Percentiles rank a stretch among this genome's conserved stretches.
phyloP scores from a whole-genome alignment of 2,797 vertebrate species.

The Rhincodon typus region DNA sequence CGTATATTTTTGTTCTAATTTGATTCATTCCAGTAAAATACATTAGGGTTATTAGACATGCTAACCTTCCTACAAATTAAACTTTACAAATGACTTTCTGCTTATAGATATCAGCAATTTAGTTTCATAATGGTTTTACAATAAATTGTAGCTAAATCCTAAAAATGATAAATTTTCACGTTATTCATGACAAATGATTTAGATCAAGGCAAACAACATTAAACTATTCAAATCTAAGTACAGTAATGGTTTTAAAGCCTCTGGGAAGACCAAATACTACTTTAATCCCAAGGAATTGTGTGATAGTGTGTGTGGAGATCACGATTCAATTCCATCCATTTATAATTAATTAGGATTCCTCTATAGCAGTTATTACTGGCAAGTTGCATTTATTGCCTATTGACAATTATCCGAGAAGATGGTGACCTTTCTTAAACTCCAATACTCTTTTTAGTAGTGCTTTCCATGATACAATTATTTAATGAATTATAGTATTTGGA shows the following conservation, averaged over 20 bases:
- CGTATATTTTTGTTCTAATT: neutral
- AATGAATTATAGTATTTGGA: neutral
- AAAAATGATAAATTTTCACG: neutral
- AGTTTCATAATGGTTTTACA: neutral
- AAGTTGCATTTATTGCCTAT: too few species aligned
- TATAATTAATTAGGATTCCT: too few species aligned
- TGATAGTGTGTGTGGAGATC: too few species aligned
- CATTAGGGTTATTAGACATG: neutral
- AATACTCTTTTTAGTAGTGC: neutral
- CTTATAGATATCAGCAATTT: neutral
- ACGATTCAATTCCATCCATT: too few species aligned
- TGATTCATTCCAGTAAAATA: neutral
- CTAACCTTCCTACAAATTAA: neutral
- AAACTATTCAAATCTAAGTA: neutral
- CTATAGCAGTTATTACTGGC: too few species aligned
- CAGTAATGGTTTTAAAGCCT: neutral
- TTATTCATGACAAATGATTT: neutral
- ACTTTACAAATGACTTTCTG: neutral
- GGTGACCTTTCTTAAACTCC: too few species aligned
- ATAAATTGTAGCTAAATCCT: neutral
- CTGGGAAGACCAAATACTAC: neutral
- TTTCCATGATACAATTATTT: neutral
- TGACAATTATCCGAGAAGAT: too few species aligned
- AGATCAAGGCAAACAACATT: neutral
- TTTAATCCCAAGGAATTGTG: neutral